phyloP scores from a whole-genome alignment of 1,140 invertebrate genomes.

The Neodiprion virginianus region DNA sequence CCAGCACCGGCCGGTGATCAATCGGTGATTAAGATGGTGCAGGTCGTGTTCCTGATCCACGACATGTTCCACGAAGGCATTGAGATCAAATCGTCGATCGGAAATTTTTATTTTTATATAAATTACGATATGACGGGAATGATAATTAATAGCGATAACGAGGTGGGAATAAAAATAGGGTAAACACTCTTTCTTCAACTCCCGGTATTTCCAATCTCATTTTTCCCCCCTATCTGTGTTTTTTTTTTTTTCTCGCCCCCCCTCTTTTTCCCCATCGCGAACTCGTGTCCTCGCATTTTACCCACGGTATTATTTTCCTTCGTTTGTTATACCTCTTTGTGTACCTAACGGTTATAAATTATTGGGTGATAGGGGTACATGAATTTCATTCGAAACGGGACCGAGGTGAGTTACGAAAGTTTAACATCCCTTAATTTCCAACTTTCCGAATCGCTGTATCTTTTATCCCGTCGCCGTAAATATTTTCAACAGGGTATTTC shows the following conservation, averaged over 20 bases:
- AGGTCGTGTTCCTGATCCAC: constrained; percentile 9
- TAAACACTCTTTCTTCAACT: background rate
- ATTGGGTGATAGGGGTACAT: background rate
- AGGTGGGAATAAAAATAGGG: background rate
- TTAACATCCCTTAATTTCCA: too few species aligned
- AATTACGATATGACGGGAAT: background rate
- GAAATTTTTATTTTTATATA: background rate
- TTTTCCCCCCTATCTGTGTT: background rate
- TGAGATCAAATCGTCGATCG: background rate
- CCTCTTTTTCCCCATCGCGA: background rate
- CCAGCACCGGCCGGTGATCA: constrained; percentile 41
- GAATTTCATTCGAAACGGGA: constrained; percentile 20
- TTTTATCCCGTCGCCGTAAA: too few species aligned
- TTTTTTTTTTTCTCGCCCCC: background rate
- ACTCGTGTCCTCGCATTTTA: background rate
- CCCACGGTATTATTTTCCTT: background rate
- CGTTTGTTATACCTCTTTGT: too few species aligned
- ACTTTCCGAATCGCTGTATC: too few species aligned
- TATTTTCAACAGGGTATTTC: too few species aligned
- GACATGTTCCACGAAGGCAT: too few species aligned
- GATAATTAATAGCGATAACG: too few species aligned
- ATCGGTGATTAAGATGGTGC: constrained; percentile 43
- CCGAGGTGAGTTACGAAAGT: too few species aligned
- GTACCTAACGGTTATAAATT: constrained; percentile 22
- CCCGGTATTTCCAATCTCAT: background rate